Percentiles rank a stretch among this genome's conserved stretches.
phyloP scores from a whole-genome alignment of 2,888 invertebrate species.

The Tetropium fuscum region DNA sequence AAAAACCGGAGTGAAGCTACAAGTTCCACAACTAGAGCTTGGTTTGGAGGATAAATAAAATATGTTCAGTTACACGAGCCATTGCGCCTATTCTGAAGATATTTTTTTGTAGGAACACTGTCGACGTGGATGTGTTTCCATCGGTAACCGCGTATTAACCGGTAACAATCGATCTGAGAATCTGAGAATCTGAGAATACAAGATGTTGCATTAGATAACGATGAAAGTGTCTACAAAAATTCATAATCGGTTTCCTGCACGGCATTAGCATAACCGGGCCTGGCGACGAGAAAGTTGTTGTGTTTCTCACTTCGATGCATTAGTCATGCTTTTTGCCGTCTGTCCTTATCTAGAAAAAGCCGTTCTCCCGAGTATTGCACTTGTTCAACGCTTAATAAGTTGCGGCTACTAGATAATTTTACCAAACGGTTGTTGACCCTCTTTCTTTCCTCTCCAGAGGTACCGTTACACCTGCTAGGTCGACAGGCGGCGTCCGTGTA shows the following conservation, averaged over 20 bases:
- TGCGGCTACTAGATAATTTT: constrained; percentile 37
- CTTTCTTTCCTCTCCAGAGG: constrained; percentile 38
- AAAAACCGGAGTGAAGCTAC: no score
- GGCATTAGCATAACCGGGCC: constrained; percentile 32
- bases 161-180: no score
- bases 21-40: no score
- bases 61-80: no score
- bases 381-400: constrained; percentile 25
- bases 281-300: constrained; percentile 28
- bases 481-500: no score
- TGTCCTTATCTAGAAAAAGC: constrained; percentile 25
- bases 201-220: constrained; percentile 20
- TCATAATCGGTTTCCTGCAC: constrained; percentile 34
- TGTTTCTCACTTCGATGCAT: constrained; percentile 28
- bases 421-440: constrained; percentile 55
- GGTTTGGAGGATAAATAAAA: no score
- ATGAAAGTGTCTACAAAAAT: constrained; percentile 25
- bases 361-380: constrained; percentile 20
- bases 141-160: no score
- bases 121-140: no score
- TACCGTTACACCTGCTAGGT: constrained; percentile 45
- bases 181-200: no score
- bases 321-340: constrained; percentile 27
- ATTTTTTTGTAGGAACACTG: no score
- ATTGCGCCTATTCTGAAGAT: no score